Conservation (phyloP, 2,888 invertebrate species). For the Tenthredo mesomela region DNA sequence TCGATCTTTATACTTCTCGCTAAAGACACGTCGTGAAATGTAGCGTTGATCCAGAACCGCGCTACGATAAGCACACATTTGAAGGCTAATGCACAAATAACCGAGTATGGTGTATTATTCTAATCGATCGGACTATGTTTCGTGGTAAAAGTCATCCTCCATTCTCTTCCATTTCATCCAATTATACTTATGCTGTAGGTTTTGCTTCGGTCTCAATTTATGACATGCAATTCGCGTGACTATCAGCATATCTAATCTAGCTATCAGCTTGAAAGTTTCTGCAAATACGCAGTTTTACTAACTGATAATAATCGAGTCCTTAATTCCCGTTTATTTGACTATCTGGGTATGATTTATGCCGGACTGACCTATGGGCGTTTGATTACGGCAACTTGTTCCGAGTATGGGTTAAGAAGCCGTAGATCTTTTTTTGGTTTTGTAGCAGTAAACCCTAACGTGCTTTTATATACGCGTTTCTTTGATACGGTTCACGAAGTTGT, state of each 20-base stretch:
- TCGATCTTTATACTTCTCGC: constrained; percentile 1
- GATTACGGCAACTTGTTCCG: background rate
- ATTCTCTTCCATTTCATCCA: background rate
- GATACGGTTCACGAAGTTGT: constrained; percentile 37
- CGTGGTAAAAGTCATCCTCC: constrained; percentile 29
- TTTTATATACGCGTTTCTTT: constrained; percentile 11
- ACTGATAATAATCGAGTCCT: background rate
- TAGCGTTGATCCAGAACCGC: background rate
- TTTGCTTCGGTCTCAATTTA: background rate
- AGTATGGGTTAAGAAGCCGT: background rate
- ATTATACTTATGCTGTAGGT: background rate
- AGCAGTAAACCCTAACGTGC: background rate
- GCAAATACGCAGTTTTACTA: background rate
- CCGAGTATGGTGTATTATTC: background rate
- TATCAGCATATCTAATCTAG: background rate
- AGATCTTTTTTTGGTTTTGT: background rate
- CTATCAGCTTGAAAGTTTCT: background rate
- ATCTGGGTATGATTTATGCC: background rate
- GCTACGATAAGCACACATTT: background rate
- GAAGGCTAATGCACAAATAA: constrained; percentile 10
- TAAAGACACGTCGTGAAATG: constrained; percentile 1
- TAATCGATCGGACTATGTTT: constrained; percentile 22
- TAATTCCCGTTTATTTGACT: background rate
- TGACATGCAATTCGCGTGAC: background rate
- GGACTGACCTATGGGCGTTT: background rate